These are phyloP conservation scores for Tiliqua scincoides DNA, from an alignment of 2,113 vertebrate species.

Conservation along the genomic window DNA sequence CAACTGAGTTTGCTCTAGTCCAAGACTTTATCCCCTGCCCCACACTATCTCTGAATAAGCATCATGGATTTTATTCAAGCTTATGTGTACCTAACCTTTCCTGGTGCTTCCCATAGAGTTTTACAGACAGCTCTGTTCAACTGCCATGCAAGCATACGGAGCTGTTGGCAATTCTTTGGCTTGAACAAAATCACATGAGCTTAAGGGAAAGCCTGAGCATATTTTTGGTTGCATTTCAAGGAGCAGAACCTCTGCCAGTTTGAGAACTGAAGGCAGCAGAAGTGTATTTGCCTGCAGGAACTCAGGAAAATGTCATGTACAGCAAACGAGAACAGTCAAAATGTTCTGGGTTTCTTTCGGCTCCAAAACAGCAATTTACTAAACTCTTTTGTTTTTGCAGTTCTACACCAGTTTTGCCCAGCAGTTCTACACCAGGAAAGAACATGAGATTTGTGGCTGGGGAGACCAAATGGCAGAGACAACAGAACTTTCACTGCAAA, in stretches of 20 bases:
- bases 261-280: conserved; percentile 12
- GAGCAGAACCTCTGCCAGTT: conserved; percentile 22
- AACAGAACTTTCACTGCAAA: neutral
- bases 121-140: neutral
- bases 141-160: neutral
- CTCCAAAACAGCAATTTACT: conserved; percentile 24
- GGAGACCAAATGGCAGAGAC: conserved; percentile 6
- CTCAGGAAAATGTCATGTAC: conserved; percentile 11
- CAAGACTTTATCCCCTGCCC: no score
- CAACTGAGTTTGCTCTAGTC: no score
- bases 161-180: conserved; percentile 22
- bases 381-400: neutral
- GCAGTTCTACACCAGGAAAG: neutral
- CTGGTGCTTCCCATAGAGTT: neutral
- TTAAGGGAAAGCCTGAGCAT: conserved; percentile 24
- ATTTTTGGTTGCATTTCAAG: conserved; percentile 40
- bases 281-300: conserved; percentile 16
- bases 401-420: no score
- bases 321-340: conserved; percentile 35
- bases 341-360: conserved; percentile 7
- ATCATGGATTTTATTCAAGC: neutral
- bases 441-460: neutral
- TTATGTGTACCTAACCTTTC: neutral
- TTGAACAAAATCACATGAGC: conserved; percentile 30
- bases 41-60: neutral